A percentile compares a stretch with the other conserved stretches of the same genome.
Evolutionary conservation across 2,113 vertebrate species (phyloP).

Genomic region (Xenus cinereus): DNA sequence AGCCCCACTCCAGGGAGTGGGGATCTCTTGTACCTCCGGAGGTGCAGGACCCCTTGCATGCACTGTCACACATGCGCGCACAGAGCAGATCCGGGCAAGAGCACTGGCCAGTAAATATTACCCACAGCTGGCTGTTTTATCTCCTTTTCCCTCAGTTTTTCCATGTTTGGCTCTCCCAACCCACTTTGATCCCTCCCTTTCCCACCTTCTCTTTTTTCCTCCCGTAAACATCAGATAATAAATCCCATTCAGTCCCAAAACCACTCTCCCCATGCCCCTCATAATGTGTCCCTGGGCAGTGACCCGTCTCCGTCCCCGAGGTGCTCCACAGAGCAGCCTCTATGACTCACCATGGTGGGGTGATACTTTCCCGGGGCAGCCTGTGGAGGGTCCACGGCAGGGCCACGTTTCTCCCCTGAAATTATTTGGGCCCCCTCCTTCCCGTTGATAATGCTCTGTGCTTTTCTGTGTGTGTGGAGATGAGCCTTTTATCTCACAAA

Average conservation of each 20-base stretch:
- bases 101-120: not conserved
- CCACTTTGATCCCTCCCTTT: not conserved
- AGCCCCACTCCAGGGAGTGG: not conserved
- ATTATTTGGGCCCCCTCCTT: not conserved
- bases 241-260: not conserved
- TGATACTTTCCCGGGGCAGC: not conserved
- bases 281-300: fast-evolving
- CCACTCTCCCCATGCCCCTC: fast-evolving
- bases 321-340: not conserved
- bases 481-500: not conserved
- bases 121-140: not conserved
- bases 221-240: not conserved
- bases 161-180: not conserved
- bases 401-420: not conserved
- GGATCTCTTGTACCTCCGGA: not conserved
- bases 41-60: not conserved
- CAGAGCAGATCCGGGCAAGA: not conserved
- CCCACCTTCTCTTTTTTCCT: fast-evolving
- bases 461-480: not conserved
- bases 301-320: not conserved
- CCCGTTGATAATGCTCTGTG: fast-evolving
- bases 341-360: not conserved
- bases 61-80: not conserved
- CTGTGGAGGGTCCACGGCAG: not conserved
- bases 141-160: not conserved